Evolutionary conservation across 2,113 vertebrate genomes (phyloP).

Genomic region (Meleagris gallopavo): DNA sequence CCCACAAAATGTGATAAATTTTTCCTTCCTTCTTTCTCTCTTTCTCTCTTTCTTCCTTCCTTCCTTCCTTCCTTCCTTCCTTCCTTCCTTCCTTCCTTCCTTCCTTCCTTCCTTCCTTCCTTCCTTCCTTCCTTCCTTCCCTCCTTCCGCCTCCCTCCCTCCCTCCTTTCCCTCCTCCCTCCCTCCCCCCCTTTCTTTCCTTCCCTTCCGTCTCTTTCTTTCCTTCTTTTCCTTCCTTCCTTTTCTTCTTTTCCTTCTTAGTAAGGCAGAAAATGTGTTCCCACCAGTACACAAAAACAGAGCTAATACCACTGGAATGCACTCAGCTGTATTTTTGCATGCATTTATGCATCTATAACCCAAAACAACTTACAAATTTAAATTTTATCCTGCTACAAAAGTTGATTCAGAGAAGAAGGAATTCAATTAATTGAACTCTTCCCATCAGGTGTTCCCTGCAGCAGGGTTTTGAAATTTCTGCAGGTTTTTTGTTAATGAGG

Average conservation of each 20-base stretch:
- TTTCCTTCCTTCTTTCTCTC: not conserved
- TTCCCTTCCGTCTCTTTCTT: not conserved
- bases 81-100: not conserved
- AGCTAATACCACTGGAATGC: fast-evolving
- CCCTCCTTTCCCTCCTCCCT: too few relatives aligned
- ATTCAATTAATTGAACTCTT: not conserved
- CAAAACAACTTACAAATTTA: not conserved
- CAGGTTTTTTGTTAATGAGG: fast-evolving
- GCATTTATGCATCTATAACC: not conserved
- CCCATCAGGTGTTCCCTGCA: not conserved
- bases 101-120: not conserved
- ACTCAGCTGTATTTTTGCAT: not conserved
- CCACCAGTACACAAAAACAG: fast-evolving
- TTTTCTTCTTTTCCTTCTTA: not conserved
- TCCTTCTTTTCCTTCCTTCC: not conserved
- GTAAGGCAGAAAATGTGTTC: not conserved
- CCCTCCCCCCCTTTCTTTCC: too few relatives aligned
- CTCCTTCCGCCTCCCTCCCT: too few relatives aligned
- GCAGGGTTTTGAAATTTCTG: not conserved
- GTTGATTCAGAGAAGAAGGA: not conserved
- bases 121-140: not conserved
- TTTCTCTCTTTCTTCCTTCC: not conserved
- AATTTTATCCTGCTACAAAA: not conserved
- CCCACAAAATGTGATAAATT: not conserved
- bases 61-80: too few relatives aligned